Conservation (phyloP, 30 jellyfish, hydroid and myxozoan genomes). For the Cassiopea xamachana region DNA sequence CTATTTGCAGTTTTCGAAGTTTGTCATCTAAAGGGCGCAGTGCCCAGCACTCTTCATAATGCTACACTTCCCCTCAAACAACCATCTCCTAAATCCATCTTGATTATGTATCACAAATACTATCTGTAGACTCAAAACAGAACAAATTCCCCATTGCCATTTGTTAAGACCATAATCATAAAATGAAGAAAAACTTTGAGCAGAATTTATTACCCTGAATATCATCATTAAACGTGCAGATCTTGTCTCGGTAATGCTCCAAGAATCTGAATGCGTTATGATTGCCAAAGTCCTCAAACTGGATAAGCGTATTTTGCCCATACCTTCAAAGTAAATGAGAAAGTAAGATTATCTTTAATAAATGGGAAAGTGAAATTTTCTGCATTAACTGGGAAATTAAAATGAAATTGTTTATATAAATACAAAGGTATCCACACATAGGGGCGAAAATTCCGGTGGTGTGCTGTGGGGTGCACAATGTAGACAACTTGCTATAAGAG, state of each 20-base stretch:
- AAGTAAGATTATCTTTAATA: neutral
- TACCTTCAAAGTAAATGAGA: conserved; percentile 49
- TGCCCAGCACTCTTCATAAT: too few species aligned
- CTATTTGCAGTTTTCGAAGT: too few species aligned
- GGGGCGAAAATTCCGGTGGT: too few species aligned
- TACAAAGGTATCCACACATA: neutral
- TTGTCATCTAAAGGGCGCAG: too few species aligned
- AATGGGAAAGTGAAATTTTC: neutral
- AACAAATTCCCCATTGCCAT: too few species aligned
- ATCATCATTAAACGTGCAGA: conserved; percentile 94
- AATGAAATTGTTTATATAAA: neutral
- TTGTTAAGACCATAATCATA: neutral
- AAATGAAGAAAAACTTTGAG: neutral
- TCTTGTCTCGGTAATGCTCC: conserved; percentile 78
- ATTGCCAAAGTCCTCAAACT: conserved; percentile 95
- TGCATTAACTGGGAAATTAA: neutral
- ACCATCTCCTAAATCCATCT: too few species aligned
- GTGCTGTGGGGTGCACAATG: too few species aligned
- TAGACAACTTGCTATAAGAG: neutral
- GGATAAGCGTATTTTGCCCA: conserved; percentile 87
- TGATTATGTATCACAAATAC: too few species aligned
- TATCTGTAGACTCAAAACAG: too few species aligned
- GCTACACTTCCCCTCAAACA: too few species aligned
- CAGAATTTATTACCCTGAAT: conserved; percentile 74
- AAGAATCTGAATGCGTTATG: conserved; percentile 90